Base-by-base conservation (phyloP, 2,888 invertebrate species). In the Dilophus febrilis region DNA sequence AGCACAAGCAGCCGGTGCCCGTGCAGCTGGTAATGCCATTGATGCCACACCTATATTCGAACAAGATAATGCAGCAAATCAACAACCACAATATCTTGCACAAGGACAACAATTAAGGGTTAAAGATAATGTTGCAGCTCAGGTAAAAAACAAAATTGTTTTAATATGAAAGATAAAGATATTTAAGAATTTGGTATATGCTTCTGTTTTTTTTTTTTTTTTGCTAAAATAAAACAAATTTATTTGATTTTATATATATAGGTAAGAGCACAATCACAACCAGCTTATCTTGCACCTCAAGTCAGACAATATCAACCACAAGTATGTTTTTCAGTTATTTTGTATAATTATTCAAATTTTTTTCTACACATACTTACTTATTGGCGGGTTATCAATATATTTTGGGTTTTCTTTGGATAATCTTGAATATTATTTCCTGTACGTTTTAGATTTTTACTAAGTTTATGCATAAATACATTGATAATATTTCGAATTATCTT, bases 1-100 rank as follows among this genome's bases (percentile, higher is more conserved):
- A 38, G 58, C 58, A 26, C 43, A 50, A 11, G 44, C 55, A 47
- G 49, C 53, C 49, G 46, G 39, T 47, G 33, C 44, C 40, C 33
- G 42, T 38, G 46, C 43, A 53, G 53, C 29, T 52, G 52, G 45
- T 32, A 61, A 64, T 43, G 48, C 65, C 54, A 61, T 64, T 40
- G 62, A 64, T 43, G 48, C 65, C 54, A 61, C 64, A 40, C 65
- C 65, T 46, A 64, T 64, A 42, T 64, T 57, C 40, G 65, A 65
- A 50, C 58, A 60, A 42, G 34, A 28, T 13, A 40, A 33, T 27
- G 11, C 37, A 22, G 48, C 41, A 40, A 65, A 67, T 30, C 67
- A 58, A 22, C 59, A 60, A 47, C 55, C 54, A 62, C 60, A 67
- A 59, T 64, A 63, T 40, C 64, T 67, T 43, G 64, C 66, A 27